Evolutionary conservation across 2,888 invertebrate species (phyloP), one percentile per base, ranked within the genome.

Genomic region (Andrena bicolor): DNA sequence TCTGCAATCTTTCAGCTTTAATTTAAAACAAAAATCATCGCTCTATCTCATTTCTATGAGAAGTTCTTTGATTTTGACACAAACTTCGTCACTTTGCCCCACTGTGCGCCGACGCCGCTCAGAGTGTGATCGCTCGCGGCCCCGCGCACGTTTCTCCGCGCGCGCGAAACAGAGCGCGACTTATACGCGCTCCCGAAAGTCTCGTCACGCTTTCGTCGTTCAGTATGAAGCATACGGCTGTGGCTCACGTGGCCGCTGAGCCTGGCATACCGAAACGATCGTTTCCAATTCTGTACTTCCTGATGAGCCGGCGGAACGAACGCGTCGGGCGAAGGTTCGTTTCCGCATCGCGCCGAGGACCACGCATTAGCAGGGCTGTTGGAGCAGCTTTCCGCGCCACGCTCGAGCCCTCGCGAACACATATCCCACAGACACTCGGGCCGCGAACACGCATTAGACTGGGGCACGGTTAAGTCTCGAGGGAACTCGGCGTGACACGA

Each of bases 151-250:
- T 26, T n/a, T 20, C 41, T 30, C 6, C 13, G 8, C 20, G 8
- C 41, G 56, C 63, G 74, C 10, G 35, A 61, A 80, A 26, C 41
- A 8, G 70, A 80, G 32, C 76, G 32, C 60, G 51, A 35, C 30
- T 10, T 63, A 20, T 0, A 6, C 13, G 35, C 20, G 41, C 30
- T 68, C 61, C 30, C 56, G 23, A 26, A 48, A 58, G n/a, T 70
- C 58, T 68, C 74, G 61, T 78, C 64, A 61, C 73, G 63, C 78
- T 78, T 75, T 63, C 78, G 32, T 68, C 53, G 41, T 35, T 13
- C 10, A 13, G 41, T 35, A 20, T 63, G 63, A 23, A 35, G 16
- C 41, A 20, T 4, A 63, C 60, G 60, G 5, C 41, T 41, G 32
- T 41, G 63, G 23, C 32, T 60, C 32, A 60, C 60, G 20, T 63